Evolutionary conservation across 2,888 invertebrate genomes (phyloP).

Genomic region (Sturmia bella): DNA sequence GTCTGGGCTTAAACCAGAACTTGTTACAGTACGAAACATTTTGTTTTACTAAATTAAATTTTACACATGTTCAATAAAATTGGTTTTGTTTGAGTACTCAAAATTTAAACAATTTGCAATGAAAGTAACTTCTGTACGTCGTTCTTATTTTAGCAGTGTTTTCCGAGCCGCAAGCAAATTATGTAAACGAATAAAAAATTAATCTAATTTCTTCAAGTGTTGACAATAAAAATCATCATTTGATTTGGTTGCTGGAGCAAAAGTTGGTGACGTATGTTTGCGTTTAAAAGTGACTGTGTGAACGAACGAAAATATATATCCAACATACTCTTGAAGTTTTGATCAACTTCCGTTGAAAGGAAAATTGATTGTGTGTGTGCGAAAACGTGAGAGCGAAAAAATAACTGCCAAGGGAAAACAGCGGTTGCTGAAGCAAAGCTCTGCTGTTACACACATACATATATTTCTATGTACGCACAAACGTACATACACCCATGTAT

Average conservation of each 20-base stretch:
- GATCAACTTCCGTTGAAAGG: slow-evolving; percentile 32
- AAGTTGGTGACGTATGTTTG: slow-evolving; percentile 39
- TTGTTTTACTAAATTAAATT: neutral
- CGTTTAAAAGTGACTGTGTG: slow-evolving; percentile 13
- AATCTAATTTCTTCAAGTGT: slow-evolving; percentile 56
- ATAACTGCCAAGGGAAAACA: slow-evolving; percentile 8
- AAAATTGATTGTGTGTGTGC: slow-evolving; percentile 5
- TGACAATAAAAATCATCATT: slow-evolving; percentile 64
- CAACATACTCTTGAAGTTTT: neutral
- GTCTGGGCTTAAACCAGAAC: no score
- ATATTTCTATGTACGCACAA: neutral
- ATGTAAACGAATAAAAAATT: slow-evolving; percentile 1
- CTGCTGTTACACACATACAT: neutral
- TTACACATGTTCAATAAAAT: no score
- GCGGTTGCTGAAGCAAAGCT: neutral
- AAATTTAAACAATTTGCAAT: neutral
- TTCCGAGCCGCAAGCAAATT: slow-evolving; percentile 27
- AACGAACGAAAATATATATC: neutral
- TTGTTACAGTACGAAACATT: no score
- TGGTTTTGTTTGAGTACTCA: no score
- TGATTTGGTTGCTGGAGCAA: slow-evolving; percentile 51
- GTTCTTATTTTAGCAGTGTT: slow-evolving; percentile 23
- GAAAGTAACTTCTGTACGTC: slow-evolving; percentile 13
- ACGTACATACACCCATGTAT: no score
- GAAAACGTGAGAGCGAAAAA: slow-evolving; percentile 20